These are phyloP conservation scores for Drosophila auraria DNA, from an alignment of 1,140 invertebrate species.

Conservation along the genomic window DNA sequence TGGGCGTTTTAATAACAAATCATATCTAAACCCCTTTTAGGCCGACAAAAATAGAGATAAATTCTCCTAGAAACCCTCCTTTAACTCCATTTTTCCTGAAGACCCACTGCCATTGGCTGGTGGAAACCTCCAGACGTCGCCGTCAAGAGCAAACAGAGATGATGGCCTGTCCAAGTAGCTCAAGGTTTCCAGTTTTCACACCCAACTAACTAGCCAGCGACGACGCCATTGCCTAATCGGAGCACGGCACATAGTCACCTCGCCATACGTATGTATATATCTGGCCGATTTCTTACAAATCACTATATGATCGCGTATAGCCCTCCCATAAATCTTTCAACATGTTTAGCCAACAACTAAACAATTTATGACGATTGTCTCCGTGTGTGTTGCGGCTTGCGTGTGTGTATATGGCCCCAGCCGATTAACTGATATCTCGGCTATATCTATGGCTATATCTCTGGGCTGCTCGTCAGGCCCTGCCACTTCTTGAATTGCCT, in stretches of 20 bases:
- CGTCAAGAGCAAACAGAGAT: constrained; percentile 25
- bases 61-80: not conserved
- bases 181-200: constrained; percentile 66
- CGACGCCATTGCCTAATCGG: constrained; percentile 68
- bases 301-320: constrained; percentile 72
- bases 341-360: constrained; percentile 82
- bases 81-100: constrained; percentile 21
- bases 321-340: constrained; percentile 76
- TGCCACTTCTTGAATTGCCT: constrained; percentile 49
- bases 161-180: constrained; percentile 55
- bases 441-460: constrained; percentile 53
- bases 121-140: constrained; percentile 15
- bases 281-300: constrained; percentile 79
- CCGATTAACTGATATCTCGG: constrained; percentile 74
- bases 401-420: constrained; percentile 18
- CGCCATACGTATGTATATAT: constrained; percentile 23
- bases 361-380: constrained; percentile 76
- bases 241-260: constrained; percentile 35
- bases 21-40: not conserved
- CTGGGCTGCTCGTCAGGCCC: constrained; percentile 43
- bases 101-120: not conserved
- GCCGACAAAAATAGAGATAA: too few species aligned
- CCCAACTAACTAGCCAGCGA: constrained; percentile 49
- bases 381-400: constrained; percentile 18
- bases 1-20: not conserved